A percentile compares a stretch with the other conserved stretches of the same genome.
phyloP scores from a whole-genome alignment of 2,888 invertebrate genomes.

The Macrophya annulata region DNA sequence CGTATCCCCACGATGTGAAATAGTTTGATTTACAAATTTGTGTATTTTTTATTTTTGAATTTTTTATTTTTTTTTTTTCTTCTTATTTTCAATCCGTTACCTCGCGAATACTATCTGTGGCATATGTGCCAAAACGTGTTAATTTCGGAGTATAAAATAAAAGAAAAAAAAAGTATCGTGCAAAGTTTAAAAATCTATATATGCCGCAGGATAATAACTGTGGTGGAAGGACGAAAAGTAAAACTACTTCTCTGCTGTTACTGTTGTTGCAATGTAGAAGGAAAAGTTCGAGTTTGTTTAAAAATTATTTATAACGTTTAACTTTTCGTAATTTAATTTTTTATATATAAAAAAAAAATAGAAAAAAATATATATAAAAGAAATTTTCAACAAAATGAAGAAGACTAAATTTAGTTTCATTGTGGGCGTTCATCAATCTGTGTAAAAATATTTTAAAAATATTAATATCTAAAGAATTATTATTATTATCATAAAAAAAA shows the following conservation, averaged over 20 bases:
- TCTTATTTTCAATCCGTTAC: no score
- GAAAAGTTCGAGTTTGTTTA: neutral
- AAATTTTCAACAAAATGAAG: no score
- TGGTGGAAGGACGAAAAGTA: slow-evolving; percentile 16
- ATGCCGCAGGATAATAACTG: neutral
- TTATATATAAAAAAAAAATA: neutral
- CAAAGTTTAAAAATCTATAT: neutral
- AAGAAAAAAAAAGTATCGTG: slow-evolving; percentile 17
- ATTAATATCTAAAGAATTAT: neutral
- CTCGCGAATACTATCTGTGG: slow-evolving; percentile 36
- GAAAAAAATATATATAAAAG: no score
- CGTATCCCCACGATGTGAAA: neutral
- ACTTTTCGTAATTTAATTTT: neutral
- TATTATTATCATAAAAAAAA: neutral
- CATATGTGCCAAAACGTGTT: slow-evolving; percentile 12
- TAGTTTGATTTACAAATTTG: neutral
- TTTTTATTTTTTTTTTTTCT: neutral
- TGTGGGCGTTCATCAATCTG: neutral
- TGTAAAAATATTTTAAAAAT: neutral
- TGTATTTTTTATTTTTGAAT: neutral
- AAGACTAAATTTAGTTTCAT: neutral
- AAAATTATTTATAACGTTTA: slow-evolving; percentile 33
- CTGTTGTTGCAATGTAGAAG: neutral
- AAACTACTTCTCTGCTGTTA: slow-evolving; percentile 16
- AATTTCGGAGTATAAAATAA: neutral